Percentiles rank a stretch among this genome's conserved stretches.
These are phyloP conservation scores for Strix uralensis DNA, from an alignment of 2,113 vertebrate species.

Conservation along the genomic window DNA sequence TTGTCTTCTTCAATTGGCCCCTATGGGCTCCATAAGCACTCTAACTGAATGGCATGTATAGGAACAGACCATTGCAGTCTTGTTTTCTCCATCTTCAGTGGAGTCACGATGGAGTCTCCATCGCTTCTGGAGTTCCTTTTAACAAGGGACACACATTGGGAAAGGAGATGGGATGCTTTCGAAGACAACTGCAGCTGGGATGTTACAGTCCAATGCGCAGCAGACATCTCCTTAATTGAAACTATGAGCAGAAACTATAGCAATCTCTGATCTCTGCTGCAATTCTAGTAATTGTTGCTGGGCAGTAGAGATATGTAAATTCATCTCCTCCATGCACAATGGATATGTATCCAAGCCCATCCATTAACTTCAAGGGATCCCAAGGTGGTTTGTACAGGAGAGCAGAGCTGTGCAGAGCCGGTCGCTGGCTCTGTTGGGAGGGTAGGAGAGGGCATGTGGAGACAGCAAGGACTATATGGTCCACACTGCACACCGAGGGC, in stretches of 20 bases:
- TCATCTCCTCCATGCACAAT: not conserved
- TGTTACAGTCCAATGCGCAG: not conserved
- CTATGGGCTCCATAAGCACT: not conserved
- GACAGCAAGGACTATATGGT: not conserved
- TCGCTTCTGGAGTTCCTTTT: not conserved
- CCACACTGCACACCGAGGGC: not conserved
- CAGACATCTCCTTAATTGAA: slow-evolving; percentile 17
- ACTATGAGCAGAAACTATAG: not conserved
- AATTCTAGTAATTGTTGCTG: not conserved
- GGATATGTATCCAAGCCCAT: not conserved
- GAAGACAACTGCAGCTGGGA: not conserved
- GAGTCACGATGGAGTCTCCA: too few species aligned
- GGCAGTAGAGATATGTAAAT: not conserved
- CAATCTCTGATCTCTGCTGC: not conserved
- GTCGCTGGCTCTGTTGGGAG: not conserved
- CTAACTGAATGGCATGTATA: not conserved
- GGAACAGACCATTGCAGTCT: not conserved
- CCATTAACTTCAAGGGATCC: not conserved
- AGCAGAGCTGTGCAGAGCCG: not conserved
- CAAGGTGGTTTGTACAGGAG: fast-evolving
- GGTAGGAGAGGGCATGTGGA: not conserved
- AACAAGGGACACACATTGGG: not conserved
- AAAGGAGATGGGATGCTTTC: not conserved
- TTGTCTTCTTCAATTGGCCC: not conserved
- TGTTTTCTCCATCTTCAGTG: not conserved